Evolutionary conservation across 2,888 invertebrate genomes (phyloP), one percentile per base, ranked within the genome.

Genomic region (Asteroscopus sphinx): DNA sequence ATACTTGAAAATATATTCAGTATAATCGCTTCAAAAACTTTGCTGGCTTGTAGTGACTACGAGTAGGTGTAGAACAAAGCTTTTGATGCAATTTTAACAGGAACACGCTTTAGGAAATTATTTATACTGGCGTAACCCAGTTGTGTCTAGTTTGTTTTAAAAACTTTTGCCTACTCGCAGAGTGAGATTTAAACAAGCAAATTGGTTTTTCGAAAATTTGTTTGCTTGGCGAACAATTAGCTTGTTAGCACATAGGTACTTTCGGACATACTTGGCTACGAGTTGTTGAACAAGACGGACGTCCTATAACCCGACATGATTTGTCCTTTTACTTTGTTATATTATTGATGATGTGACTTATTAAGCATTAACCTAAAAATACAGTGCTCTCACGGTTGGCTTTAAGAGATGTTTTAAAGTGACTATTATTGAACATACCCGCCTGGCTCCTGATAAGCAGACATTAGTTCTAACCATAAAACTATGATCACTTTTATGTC

Each of bases 31-130:
- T 79, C 73, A 73, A 67, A 76, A 80, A 79, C 69, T 81, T 78
- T 54, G 60, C 49, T 25, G 49, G 61, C 54, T 60, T 51, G 63
- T 69, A 68, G 64, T 60, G 70, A 68, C 68, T 69, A 56, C 26
- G 45, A 63, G 52, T 68, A 68, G 72, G 68, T 74, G 71, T 74
- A 54, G 64, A 59, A 80, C 75, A 79, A 80, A 80, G 76, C 76
- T 79, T 76, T 76, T 75, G 73, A 81, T 77, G 77, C 73, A 79
- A 75, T 81, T 79, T 80, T 61, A 73, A 58, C 74, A 69, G 62
- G 54, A 57, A 73, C 67, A 73, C 72, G 61, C 61, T 73, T 76
- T 69, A 56, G 57, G 49, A 70, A 75, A 71, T 80, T 75, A 75
- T 75, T 75, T 73, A 73, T 57, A 68, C 67, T 47, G 65, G 47